Base-by-base conservation (phyloP, 2,888 invertebrate genomes). In the Sinopyrophorus schimmeli region DNA sequence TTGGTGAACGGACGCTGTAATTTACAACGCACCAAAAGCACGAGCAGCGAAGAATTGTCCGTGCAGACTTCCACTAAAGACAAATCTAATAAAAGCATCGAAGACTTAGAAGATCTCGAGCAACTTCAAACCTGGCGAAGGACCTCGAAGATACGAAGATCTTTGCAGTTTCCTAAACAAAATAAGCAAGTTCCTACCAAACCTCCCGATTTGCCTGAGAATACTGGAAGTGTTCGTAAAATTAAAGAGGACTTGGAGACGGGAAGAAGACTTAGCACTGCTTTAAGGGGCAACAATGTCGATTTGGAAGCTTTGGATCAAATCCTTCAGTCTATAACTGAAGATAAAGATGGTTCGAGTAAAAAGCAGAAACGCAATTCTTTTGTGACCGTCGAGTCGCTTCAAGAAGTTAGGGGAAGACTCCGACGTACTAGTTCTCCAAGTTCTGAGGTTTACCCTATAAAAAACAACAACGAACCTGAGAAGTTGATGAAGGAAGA, bases 151-250 rank as follows among this genome's bases (percentile, higher is more conserved):
- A 73, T 80, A 47, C 78, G 84, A 28, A 76, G 81, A 50, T 85
- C 86, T 3, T 74, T 87, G 56, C 84, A 87, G 63, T 82, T 84
- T 66, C 81, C 84, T 3, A 82, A 82, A 62, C 61, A 65, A 47
- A 65, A 59, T 28, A 64, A 61, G 6, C 10, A 52, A 4, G 24
- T 49, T 14, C 38, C 51, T n/a, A 48, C 47, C 6, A 66, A 63
- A 52, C 63, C 64, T 3, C 35, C 57, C 17, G 71, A 73, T 56
- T 54, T 72, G 26, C 79, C 80, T 2, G 73, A 74, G 53, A 76
- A 72, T 47, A 74, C 72, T 1, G 79, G 79, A 6, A 80, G 75
- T 54, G 80, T 81, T 1, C 73, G 76, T 1, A 77, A 77, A 59
- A 76, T 80, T 35, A 72, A 76, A 1, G 76, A 78, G 26, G 80